Base-by-base conservation (phyloP, 2,797 vertebrate species). In the Poeciliopsis presidionis region DNA sequence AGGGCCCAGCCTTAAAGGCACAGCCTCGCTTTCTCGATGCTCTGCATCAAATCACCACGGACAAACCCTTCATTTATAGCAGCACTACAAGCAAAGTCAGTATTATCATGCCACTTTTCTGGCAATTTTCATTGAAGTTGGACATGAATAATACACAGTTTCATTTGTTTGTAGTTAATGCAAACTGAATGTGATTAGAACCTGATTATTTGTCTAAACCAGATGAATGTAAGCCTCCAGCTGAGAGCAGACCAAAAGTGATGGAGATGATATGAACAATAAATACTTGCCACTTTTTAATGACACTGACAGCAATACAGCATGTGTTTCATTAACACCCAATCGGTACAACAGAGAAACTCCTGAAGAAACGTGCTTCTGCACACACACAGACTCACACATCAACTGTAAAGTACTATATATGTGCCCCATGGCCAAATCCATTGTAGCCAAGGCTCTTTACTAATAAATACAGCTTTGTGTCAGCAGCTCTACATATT, bases 401-500 rank as follows among this genome's bases (percentile, higher is more conserved):
- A 80, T 78, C 73, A 83, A 84, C 86, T 79, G 74, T 53, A 79
- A 81, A 79, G 70, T 89, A 85, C 78, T 91, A 89, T 91, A 89
- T 84, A 83, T n/a, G 5, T 84, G 81, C 89, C 90, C 90, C 30
- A 47, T 81, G 89, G 91, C 86, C 79, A 92, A 90, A 92, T 92
- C 86, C 90, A 88, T 87, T 91, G 89, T 84, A 87, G 77, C 84
- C 83, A 78, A 84, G 82, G 82, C 81, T 82, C 81, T 82, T 80
- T 78, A 88, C 87, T 74, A 25, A 91, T 92, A 93, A 91, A 93
- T 93, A 91, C 82, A 86, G 91, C 91, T 90, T 81, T 2, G 67
- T 33, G 75, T 90, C 91, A 91, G 89, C 86, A 89, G 73, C 84
- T 81, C 84, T 90, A 87, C 90, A 93, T 93, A 92, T 91, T 93